phyloP scores from a whole-genome alignment of 2,113 vertebrate genomes.

The Platysteira castanea region DNA sequence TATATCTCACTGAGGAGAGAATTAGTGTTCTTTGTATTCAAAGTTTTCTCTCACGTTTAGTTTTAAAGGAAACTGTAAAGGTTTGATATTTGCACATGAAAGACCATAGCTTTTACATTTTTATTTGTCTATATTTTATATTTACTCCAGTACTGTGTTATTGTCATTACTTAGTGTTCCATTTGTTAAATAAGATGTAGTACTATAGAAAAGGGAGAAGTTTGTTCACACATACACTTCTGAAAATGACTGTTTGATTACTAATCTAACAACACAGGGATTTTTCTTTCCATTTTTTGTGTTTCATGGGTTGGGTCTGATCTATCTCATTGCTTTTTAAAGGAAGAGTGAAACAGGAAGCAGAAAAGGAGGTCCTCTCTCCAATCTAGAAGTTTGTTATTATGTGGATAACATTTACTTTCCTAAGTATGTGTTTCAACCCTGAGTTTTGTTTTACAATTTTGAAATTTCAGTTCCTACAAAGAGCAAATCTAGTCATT shows the following conservation, averaged over 20 bases:
- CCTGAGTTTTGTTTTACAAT: background rate
- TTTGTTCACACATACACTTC: background rate
- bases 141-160: background rate
- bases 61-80: background rate
- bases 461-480: background rate
- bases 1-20: background rate
- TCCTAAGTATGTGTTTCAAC: background rate
- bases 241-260: background rate
- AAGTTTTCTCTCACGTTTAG: background rate
- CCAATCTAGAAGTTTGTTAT: background rate
- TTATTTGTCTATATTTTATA: background rate
- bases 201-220: slow-evolving; percentile 19
- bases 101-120: background rate
- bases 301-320: background rate
- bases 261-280: background rate
- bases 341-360: background rate
- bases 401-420: background rate
- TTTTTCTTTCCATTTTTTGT: background rate
- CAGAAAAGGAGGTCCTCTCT: background rate
- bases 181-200: background rate
- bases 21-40: background rate
- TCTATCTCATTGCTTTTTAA: background rate
- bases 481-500: background rate
- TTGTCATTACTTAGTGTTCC: background rate
- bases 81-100: background rate